Evolutionary conservation across 2,888 invertebrate genomes (phyloP), one percentile per base, ranked within the genome.

Genomic region (Alitta virens): DNA sequence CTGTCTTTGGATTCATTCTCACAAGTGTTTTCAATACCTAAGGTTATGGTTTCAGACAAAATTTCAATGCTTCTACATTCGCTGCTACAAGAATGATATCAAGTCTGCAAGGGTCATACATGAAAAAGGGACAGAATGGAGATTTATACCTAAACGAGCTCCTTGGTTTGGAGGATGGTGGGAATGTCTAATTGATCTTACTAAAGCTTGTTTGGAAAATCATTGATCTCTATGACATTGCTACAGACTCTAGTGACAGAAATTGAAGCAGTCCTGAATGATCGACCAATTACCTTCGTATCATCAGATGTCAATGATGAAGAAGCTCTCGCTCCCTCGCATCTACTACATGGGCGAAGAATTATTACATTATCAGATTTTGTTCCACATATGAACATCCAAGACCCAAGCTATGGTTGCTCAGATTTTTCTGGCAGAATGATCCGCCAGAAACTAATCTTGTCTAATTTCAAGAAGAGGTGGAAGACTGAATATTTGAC

Each of bases 141-240:
- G 33, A 49, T 83, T 83, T 64, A 83, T 78, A 56, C 76, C 80
- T 5, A 80, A 80, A 2, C 67, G 73, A 0, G 77, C 82, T 2
- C 69, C 82, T 3, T 49, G 50, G 50, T 24, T 23, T 16, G 24
- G 50, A 49, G 50, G 50, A 49, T 49, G 21, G 21, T 84, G 80
- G 74, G 83, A 84, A 69, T 67, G 82, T 23, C 65, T 84, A 2
- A 72, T 83, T 16, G 72, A 77, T 9, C 54, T 78, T 7, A 42
- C 82, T 5, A 84, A 84, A 65, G 61, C 63, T 12, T 59, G 81
- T 12, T 62, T 84, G 21, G 61, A 76, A 14, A n/a, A n/a, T 69
- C 75, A 2, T 71, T 71, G 84, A 85, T 68, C 82, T 83, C 66
- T 2, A 68, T 68, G 51, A 74, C 75, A 49, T 21, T 9, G 14